Evolutionary conservation across 2,113 vertebrate species (phyloP).

Genomic region (Numenius arquata): DNA sequence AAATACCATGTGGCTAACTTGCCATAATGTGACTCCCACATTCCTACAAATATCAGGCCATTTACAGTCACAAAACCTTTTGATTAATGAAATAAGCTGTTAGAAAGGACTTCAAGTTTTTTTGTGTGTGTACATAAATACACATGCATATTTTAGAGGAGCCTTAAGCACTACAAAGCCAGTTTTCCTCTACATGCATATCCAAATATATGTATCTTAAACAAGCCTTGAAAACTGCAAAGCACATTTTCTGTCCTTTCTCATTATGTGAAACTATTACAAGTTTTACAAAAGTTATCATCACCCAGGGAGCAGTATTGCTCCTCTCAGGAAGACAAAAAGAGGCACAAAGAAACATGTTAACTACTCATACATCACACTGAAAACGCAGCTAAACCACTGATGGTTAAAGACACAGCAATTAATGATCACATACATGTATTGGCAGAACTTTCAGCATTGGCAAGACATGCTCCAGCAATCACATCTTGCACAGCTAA

Average conservation of each 20-base stretch:
- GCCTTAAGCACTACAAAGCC: neutral
- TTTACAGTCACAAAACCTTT: neutral
- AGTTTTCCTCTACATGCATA: neutral
- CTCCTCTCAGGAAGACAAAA: neutral
- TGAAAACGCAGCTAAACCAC: neutral
- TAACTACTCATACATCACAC: fast-evolving
- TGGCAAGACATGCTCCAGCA: neutral
- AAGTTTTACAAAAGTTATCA: neutral
- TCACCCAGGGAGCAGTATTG: fast-evolving
- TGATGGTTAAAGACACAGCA: neutral
- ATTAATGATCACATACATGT: fast-evolving
- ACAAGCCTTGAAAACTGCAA: neutral
- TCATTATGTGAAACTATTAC: neutral
- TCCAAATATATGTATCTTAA: neutral
- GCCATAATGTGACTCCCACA: neutral
- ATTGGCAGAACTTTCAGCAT: fast-evolving
- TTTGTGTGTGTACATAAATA: fast-evolving
- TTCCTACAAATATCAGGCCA: neutral
- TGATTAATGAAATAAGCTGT: neutral
- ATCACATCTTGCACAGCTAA: neutral
- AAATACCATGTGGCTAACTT: neutral
- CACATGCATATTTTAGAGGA: fast-evolving
- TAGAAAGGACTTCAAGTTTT: neutral
- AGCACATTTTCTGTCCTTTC: neutral
- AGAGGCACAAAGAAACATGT: fast-evolving